Conservation (phyloP, 2,888 invertebrate genomes). For the Tiphia femorata region DNA sequence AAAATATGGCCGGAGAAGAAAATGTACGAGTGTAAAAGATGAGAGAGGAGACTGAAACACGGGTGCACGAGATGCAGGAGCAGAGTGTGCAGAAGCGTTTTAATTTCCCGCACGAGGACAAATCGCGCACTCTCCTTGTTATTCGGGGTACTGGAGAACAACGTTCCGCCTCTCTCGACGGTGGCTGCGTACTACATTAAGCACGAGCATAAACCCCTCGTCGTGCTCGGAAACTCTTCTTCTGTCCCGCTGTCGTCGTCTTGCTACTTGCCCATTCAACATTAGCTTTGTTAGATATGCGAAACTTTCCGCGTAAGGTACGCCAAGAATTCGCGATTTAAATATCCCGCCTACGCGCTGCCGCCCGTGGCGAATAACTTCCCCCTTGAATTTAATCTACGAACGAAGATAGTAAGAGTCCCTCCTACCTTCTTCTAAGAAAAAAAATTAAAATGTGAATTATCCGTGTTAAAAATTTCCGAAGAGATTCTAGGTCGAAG, state of each 20-base stretch:
- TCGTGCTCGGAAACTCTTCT: not conserved
- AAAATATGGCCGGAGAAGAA: too few species aligned
- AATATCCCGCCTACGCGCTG: not conserved
- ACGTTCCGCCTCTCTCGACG: too few species aligned
- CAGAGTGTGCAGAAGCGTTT: slow-evolving; percentile 31
- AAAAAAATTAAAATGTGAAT: too few species aligned
- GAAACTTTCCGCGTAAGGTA: slow-evolving; percentile 19
- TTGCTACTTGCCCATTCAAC: slow-evolving; percentile 8
- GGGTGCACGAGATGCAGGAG: too few species aligned
- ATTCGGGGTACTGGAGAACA: slow-evolving; percentile 32
- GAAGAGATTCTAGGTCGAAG: too few species aligned
- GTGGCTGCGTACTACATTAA: slow-evolving; percentile 26
- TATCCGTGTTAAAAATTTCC: too few species aligned
- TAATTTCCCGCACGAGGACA: slow-evolving; percentile 50
- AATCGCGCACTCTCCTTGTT: slow-evolving; percentile 47
- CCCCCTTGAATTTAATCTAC: not conserved
- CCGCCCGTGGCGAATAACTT: not conserved
- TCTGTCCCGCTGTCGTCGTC: slow-evolving; percentile 17
- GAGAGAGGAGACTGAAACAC: too few species aligned
- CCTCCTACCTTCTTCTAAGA: too few species aligned
- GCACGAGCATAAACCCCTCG: not conserved
- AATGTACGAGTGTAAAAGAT: too few species aligned
- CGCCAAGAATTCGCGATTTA: not conserved
- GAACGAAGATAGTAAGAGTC: not conserved
- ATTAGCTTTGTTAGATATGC: slow-evolving; percentile 32